Conservation (phyloP, 2,797 vertebrate genomes). For the Champsocephalus gunnari region DNA sequence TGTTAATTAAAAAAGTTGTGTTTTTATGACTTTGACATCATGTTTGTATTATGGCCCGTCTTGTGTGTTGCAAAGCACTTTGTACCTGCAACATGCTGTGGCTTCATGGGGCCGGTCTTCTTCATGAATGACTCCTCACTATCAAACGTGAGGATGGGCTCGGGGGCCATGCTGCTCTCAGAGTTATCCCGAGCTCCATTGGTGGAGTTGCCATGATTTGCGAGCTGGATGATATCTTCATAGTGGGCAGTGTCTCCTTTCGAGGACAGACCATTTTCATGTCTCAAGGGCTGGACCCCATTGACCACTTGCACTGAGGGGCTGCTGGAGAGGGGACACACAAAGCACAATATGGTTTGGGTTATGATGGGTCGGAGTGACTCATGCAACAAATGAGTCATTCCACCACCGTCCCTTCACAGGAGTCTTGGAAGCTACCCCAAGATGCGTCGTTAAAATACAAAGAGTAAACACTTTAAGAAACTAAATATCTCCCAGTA, state of each 20-base stretch:
- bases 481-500: slow-evolving; percentile 29
- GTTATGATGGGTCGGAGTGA: slow-evolving; percentile 44
- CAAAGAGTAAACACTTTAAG: slow-evolving; percentile 44
- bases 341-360: slow-evolving; percentile 33
- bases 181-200: slow-evolving; percentile 80
- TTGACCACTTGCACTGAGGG: slow-evolving; percentile 84
- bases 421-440: slow-evolving; percentile 20
- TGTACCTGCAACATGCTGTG: slow-evolving; percentile 92
- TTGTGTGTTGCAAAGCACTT: background rate
- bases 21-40: background rate
- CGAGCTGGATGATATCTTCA: slow-evolving; percentile 84
- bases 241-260: slow-evolving; percentile 81
- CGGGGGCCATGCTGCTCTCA: slow-evolving; percentile 66
- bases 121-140: slow-evolving; percentile 93
- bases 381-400: slow-evolving; percentile 57
- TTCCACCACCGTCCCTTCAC: slow-evolving; percentile 17
- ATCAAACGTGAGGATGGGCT: slow-evolving; percentile 90
- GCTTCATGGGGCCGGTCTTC: slow-evolving; percentile 90
- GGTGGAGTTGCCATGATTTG: slow-evolving; percentile 84
- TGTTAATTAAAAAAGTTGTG: no score
- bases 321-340: slow-evolving; percentile 57
- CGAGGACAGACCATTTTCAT: slow-evolving; percentile 91
- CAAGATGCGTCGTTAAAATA: slow-evolving; percentile 25
- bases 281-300: slow-evolving; percentile 87
- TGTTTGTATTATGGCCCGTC: background rate